A percentile compares a stretch with the other conserved stretches of the same genome.
These are phyloP conservation scores for Rhagonycha lutea DNA, from an alignment of 2,888 invertebrate species.

Conservation along the genomic window DNA sequence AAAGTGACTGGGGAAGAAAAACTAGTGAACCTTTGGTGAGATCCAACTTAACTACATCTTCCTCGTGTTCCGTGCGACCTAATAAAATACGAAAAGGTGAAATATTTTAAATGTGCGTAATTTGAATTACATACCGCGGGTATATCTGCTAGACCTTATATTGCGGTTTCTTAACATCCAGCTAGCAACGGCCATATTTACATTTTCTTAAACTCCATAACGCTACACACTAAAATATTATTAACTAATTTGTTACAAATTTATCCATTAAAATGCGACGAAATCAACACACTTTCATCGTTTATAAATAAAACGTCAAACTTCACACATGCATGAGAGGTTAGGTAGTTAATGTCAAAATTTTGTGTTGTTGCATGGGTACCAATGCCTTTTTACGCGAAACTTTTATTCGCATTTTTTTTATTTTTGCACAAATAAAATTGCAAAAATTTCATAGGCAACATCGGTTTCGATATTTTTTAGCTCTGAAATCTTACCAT, in stretches of 20 bases:
- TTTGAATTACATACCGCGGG: constrained; percentile 47
- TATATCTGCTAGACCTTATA: constrained; percentile 56
- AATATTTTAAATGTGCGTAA: background rate
- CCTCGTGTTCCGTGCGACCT: constrained; percentile 60
- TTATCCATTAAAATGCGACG: constrained; percentile 11
- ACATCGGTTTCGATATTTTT: too few relatives aligned
- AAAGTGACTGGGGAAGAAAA: background rate
- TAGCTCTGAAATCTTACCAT: too few relatives aligned
- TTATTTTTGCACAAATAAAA: background rate
- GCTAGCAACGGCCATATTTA: constrained; percentile 59
- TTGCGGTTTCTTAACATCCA: constrained; percentile 59
- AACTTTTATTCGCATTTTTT: background rate
- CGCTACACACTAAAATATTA: constrained; percentile 1
- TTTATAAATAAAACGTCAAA: constrained; percentile 37
- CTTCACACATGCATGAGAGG: constrained; percentile 34
- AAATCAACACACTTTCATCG: constrained; percentile 25
- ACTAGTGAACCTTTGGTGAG: constrained; percentile 56
- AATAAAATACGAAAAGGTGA: constrained; percentile 39
- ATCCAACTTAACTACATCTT: constrained; percentile 64
- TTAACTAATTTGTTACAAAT: constrained; percentile 16
- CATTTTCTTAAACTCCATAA: constrained; percentile 16
- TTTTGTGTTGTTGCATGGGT: background rate
- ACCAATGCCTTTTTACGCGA: background rate
- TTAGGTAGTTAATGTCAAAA: constrained; percentile 30
- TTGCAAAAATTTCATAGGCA: background rate